Conservation (phyloP, 2,797 vertebrate genomes). For the Leuciscus waleckii region DNA sequence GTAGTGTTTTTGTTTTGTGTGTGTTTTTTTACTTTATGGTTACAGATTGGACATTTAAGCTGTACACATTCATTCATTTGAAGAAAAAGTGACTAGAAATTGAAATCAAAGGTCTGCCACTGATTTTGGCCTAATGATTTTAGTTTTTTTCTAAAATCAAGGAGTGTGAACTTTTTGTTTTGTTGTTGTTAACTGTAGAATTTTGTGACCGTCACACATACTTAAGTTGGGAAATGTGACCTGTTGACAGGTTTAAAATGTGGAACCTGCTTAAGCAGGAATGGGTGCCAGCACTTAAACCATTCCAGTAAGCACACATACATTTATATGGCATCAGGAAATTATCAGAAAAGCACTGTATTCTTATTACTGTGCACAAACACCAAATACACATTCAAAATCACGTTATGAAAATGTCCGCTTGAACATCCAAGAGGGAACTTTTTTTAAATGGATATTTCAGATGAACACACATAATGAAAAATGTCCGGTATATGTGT, state of each 20-base stretch:
- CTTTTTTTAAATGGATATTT: background rate
- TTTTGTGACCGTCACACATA: background rate
- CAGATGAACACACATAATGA: background rate
- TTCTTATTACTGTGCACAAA: conserved; percentile 1
- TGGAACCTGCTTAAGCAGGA: background rate
- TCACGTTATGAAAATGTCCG: background rate
- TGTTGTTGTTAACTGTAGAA: conserved; percentile 2
- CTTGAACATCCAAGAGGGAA: background rate
- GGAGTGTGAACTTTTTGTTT: background rate
- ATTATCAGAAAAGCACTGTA: background rate
- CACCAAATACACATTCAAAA: background rate
- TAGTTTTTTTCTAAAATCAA: background rate
- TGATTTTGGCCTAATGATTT: background rate
- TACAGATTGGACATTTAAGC: conserved; percentile 1
- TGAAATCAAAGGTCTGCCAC: background rate
- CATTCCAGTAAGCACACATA: background rate
- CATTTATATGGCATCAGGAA: background rate
- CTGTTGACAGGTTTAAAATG: background rate
- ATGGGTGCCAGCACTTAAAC: background rate
- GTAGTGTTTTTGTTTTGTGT: background rate
- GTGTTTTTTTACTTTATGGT: background rate
- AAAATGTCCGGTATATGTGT: background rate
- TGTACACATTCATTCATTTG: background rate
- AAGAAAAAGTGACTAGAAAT: background rate
- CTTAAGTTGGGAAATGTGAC: background rate